Conservation (phyloP, 2,888 invertebrate genomes). For the Podabrus alpinus region DNA sequence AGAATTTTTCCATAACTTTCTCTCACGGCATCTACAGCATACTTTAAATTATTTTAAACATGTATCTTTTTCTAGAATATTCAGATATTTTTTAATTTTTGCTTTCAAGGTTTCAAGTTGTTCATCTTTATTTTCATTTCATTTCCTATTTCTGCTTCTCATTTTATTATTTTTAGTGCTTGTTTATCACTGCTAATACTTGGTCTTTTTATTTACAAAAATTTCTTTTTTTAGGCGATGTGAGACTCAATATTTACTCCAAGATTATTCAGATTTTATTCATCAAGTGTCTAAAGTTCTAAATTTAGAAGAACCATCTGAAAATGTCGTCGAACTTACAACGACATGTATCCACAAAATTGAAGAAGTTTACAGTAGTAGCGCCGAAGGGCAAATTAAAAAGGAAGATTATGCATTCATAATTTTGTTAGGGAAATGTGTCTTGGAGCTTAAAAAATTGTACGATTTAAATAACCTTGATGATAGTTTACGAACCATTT, state of each 20-base stretch:
- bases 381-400: slow-evolving; percentile 5
- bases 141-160: too few relatives aligned
- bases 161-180: too few relatives aligned
- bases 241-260: slow-evolving; percentile 5
- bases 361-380: slow-evolving; percentile 1
- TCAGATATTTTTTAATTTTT: too few relatives aligned
- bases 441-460: slow-evolving; percentile 19
- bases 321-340: not conserved
- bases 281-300: not conserved
- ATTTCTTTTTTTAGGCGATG: slow-evolving; percentile 10
- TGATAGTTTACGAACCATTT: slow-evolving; percentile 35
- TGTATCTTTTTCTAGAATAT: too few relatives aligned
- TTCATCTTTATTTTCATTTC: too few relatives aligned
- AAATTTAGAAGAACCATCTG: not conserved
- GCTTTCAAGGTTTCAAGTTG: too few relatives aligned
- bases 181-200: too few relatives aligned
- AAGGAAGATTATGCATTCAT: slow-evolving; percentile 26
- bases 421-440: slow-evolving; percentile 31
- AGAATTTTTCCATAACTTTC: too few relatives aligned
- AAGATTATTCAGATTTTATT: slow-evolving; percentile 6
- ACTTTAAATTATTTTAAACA: too few relatives aligned
- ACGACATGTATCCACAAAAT: slow-evolving; percentile 22
- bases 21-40: too few relatives aligned
- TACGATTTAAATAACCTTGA: not conserved
- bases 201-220: not conserved